Conservation (phyloP, 2,888 invertebrate species). For the Nasonia oneida region DNA sequence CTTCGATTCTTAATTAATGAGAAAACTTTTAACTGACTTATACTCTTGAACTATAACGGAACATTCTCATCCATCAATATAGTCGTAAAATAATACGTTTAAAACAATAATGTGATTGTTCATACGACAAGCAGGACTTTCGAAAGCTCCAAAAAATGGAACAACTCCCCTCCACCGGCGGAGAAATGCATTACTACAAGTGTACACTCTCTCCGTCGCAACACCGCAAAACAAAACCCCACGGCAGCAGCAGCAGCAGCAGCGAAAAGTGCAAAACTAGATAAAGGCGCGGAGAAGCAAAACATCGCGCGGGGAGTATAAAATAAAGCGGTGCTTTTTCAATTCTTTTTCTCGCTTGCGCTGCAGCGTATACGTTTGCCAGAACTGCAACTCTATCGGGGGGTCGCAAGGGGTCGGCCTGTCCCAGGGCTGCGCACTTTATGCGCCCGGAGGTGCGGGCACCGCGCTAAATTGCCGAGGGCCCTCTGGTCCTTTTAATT, state of each 20-base stretch:
- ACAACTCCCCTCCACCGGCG: background rate
- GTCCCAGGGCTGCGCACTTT: conserved; percentile 22
- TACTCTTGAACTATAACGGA: background rate
- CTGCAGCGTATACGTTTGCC: background rate
- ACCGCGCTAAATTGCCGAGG: conserved; percentile 52
- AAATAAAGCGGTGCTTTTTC: conserved; percentile 42
- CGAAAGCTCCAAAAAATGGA: conserved; percentile 7
- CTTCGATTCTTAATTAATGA: conserved; percentile 68
- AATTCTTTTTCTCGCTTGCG: conserved; percentile 39
- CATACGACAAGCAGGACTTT: background rate
- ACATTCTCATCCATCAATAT: background rate
- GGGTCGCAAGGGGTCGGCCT: background rate
- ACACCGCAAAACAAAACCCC: background rate
- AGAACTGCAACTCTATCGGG: background rate
- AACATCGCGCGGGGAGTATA: conserved; percentile 18
- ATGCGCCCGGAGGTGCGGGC: conserved; percentile 19
- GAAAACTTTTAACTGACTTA: conserved; percentile 59
- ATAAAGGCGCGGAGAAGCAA: conserved; percentile 3
- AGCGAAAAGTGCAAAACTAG: background rate
- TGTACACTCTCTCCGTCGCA: background rate
- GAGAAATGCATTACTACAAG: background rate
- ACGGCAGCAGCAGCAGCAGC: background rate
- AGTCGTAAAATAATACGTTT: too few relatives aligned
- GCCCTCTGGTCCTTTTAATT: conserved; percentile 62
- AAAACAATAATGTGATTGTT: too few relatives aligned